Conservation (phyloP, 2,113 vertebrate species). For the Narcine bancroftii region DNA sequence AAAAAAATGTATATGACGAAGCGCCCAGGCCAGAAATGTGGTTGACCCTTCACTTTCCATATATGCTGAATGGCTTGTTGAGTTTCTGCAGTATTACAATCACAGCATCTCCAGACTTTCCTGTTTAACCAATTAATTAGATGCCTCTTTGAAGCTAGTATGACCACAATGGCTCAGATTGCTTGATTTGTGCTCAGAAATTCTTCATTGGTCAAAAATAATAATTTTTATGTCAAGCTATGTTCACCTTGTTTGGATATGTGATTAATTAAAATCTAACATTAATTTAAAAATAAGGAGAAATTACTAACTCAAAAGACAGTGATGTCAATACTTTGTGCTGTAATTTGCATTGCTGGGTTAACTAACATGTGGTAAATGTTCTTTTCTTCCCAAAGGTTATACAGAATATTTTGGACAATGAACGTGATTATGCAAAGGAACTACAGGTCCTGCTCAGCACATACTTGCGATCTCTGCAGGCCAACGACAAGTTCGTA, state of each 20-base stretch:
- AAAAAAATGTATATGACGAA: no score
- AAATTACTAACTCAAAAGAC: neutral
- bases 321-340: neutral
- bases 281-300: neutral
- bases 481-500: conserved; percentile 88
- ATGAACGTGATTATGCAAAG: conserved; percentile 88
- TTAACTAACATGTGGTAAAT: neutral
- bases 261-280: neutral
- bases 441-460: conserved; percentile 81
- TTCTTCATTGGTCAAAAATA: neutral
- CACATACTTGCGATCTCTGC: conserved; percentile 82
- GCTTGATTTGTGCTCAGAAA: neutral
- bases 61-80: no score
- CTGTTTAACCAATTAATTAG: no score
- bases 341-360: neutral
- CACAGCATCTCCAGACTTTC: no score
- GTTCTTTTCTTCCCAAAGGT: conserved; percentile 59
- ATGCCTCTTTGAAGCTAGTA: neutral
- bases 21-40: no score
- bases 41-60: no score
- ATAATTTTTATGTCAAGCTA: neutral
- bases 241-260: neutral
- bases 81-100: no score
- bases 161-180: neutral
- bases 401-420: conserved; percentile 92